Percentiles rank a stretch among this genome's conserved stretches.
Evolutionary conservation across 2,113 vertebrate species (phyloP).

Genomic region (Martes martes): DNA sequence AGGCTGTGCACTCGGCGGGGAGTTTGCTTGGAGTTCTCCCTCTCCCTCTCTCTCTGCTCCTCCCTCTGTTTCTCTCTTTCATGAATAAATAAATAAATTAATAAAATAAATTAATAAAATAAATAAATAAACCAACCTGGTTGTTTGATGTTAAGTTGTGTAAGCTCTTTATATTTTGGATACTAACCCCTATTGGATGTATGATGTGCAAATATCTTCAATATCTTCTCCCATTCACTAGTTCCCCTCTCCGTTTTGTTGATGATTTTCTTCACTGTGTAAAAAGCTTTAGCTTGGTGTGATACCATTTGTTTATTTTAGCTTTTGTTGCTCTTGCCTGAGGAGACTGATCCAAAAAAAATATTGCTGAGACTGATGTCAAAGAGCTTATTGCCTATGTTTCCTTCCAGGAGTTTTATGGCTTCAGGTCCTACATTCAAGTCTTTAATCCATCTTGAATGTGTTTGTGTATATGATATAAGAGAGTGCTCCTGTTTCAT

Average conservation of each 20-base stretch:
- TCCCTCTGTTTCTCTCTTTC: neutral
- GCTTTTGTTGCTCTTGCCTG: neutral
- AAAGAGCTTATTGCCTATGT: neutral
- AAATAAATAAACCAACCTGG: neutral
- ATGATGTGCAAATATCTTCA: neutral
- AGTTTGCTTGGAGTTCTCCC: neutral
- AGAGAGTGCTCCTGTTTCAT: neutral
- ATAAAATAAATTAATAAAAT: too few species aligned
- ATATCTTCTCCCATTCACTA: neutral
- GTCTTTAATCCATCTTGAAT: neutral
- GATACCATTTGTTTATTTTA: neutral
- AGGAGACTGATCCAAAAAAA: neutral
- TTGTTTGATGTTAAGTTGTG: neutral
- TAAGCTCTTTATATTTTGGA: neutral
- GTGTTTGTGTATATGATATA: neutral
- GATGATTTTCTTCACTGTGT: neutral
- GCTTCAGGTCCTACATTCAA: neutral
- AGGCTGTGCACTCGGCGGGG: fast-evolving
- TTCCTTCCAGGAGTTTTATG: neutral
- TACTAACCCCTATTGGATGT: neutral
- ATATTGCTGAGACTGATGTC: neutral
- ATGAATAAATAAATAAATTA: neutral
- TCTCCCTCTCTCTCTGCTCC: neutral
- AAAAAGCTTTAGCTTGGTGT: neutral
- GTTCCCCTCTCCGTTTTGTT: neutral